Evolutionary conservation across 2,888 invertebrate genomes (phyloP).

Genomic region (Thumatha senex): DNA sequence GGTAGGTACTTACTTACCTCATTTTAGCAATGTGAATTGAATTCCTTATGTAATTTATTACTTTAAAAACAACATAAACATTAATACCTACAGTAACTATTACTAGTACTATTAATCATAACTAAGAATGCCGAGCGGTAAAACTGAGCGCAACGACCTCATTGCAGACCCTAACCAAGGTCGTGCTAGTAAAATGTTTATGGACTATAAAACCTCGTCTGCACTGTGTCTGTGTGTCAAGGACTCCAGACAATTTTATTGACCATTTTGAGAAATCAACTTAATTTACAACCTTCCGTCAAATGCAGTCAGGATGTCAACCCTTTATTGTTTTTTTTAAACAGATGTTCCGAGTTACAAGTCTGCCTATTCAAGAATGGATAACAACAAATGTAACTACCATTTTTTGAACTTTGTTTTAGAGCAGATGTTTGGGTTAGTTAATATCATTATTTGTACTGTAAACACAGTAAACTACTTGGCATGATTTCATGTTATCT

Average conservation of each 20-base stretch:
- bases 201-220: conserved; percentile 81
- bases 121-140: conserved; percentile 57
- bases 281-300: conserved; percentile 53
- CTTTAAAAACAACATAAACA: too few species aligned
- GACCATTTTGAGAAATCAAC: conserved; percentile 61
- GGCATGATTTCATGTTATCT: too few species aligned
- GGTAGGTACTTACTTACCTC: background rate
- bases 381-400: conserved; percentile 11
- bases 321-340: conserved; percentile 49
- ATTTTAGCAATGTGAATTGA: background rate
- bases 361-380: conserved; percentile 9
- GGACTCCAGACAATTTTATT: conserved; percentile 79
- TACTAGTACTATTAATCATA: conserved; percentile 39
- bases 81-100: background rate
- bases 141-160: conserved; percentile 78
- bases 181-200: conserved; percentile 83
- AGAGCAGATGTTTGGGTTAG: conserved; percentile 19
- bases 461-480: too few species aligned
- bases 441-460: background rate
- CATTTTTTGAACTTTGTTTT: conserved; percentile 2
- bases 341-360: conserved; percentile 38
- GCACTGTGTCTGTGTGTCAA: conserved; percentile 80
- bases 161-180: conserved; percentile 80
- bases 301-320: conserved; percentile 35
- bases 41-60: background rate